Evolutionary conservation across 1,140 invertebrate species (phyloP).

Genomic region (Apis dorsata): DNA sequence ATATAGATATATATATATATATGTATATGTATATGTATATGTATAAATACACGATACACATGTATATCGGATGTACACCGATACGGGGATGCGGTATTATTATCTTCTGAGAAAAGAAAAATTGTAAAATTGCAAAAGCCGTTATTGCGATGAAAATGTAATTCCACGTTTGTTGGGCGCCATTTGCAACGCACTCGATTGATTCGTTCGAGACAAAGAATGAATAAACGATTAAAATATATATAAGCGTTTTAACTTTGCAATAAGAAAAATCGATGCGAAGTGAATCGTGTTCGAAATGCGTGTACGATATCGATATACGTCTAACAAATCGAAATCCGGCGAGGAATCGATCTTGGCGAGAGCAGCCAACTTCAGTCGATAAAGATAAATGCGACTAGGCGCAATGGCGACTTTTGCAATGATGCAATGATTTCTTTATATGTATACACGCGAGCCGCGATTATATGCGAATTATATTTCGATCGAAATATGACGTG

Average conservation of each 20-base stretch:
- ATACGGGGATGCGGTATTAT: background rate
- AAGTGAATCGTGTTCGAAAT: background rate
- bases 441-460: background rate
- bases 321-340: background rate
- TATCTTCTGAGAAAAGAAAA: background rate
- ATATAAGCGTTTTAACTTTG: constrained; percentile 7
- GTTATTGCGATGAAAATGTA: constrained; percentile 25
- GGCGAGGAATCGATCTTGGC: background rate
- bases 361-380: background rate
- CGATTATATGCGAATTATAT: background rate
- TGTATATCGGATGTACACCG: background rate
- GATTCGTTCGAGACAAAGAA: background rate
- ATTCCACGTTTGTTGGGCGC: background rate
- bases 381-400: background rate
- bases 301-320: background rate
- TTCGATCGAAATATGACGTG: background rate
- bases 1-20: background rate
- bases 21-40: background rate
- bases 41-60: background rate
- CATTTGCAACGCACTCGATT: background rate
- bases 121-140: constrained; percentile 23
- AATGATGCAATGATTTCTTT: background rate
- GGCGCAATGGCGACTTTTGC: background rate
- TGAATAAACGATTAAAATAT: constrained; percentile 19
- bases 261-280: background rate